Evolutionary conservation across 2,888 invertebrate genomes (phyloP).

Genomic region (Galerucella nymphaeae): DNA sequence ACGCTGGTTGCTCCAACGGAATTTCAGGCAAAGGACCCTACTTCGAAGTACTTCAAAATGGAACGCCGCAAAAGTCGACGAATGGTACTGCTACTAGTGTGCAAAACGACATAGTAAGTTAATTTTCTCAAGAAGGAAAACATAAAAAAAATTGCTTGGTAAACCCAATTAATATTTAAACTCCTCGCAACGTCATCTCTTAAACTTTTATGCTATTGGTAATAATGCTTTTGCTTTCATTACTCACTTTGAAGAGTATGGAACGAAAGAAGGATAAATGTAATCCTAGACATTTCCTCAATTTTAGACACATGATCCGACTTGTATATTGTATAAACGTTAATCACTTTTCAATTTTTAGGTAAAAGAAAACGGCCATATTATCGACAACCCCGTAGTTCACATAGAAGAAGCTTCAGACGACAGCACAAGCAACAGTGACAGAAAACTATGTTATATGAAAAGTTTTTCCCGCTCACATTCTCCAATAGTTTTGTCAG

Average conservation of each 20-base stretch:
- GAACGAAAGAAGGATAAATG: too few relatives aligned
- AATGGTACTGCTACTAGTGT: constrained; percentile 42
- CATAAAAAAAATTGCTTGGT: too few relatives aligned
- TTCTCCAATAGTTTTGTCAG: constrained; percentile 65
- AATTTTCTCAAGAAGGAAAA: not conserved
- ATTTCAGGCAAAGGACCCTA: constrained; percentile 54
- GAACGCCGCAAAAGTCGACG: constrained; percentile 52
- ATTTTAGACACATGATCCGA: not conserved
- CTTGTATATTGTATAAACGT: not conserved
- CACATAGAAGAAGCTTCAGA: constrained; percentile 65
- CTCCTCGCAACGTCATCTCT: too few relatives aligned
- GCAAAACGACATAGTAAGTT: constrained; percentile 50
- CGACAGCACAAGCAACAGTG: constrained; percentile 62
- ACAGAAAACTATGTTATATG: constrained; percentile 66
- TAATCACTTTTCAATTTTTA: constrained; percentile 30
- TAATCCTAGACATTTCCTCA: too few relatives aligned
- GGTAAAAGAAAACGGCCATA: constrained; percentile 51
- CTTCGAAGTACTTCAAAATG: constrained; percentile 59
- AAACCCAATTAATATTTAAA: too few relatives aligned
- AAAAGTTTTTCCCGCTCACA: constrained; percentile 67
- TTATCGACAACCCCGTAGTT: constrained; percentile 64
- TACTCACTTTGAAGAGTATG: too few relatives aligned
- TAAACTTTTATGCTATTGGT: too few relatives aligned
- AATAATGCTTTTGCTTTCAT: too few relatives aligned
- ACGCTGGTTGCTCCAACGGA: constrained; percentile 55